A percentile compares a stretch with the other conserved stretches of the same genome.
Evolutionary conservation across 2,113 vertebrate species (phyloP).

Genomic region (Vombatus ursinus): DNA sequence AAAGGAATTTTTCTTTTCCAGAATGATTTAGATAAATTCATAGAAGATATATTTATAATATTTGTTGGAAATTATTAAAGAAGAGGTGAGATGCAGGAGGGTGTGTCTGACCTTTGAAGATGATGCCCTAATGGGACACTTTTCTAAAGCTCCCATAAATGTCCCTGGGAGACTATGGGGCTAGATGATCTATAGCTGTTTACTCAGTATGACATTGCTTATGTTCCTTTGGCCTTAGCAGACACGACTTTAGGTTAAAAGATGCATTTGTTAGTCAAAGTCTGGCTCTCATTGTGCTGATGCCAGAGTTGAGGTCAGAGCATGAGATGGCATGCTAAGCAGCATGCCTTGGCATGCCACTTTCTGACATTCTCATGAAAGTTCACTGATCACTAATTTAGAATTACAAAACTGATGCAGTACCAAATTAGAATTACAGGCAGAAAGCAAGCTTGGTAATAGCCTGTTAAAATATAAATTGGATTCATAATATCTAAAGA

Average conservation of each 20-base stretch:
- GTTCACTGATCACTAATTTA: background rate
- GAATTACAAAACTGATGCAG: background rate
- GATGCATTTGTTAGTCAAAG: background rate
- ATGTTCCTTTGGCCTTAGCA: background rate
- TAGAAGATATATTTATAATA: background rate
- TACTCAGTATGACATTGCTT: background rate
- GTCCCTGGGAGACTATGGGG: background rate
- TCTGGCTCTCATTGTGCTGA: background rate
- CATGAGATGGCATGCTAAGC: background rate
- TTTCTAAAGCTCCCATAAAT: background rate
- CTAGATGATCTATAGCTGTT: background rate
- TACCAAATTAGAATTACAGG: background rate
- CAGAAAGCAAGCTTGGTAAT: background rate
- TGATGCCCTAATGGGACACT: background rate
- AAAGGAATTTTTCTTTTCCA: background rate
- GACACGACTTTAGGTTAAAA: background rate
- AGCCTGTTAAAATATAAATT: background rate
- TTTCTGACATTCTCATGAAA: background rate
- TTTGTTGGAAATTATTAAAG: background rate
- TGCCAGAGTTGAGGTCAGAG: background rate
- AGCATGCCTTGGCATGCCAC: background rate
- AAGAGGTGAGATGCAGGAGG: background rate
- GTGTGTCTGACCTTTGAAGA: background rate
- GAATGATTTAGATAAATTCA: background rate
- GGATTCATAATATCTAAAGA: background rate